A percentile compares a stretch with the other conserved stretches of the same genome.
phyloP scores from a whole-genome alignment of 2,888 invertebrate species.

The Cheilosia impressa region DNA sequence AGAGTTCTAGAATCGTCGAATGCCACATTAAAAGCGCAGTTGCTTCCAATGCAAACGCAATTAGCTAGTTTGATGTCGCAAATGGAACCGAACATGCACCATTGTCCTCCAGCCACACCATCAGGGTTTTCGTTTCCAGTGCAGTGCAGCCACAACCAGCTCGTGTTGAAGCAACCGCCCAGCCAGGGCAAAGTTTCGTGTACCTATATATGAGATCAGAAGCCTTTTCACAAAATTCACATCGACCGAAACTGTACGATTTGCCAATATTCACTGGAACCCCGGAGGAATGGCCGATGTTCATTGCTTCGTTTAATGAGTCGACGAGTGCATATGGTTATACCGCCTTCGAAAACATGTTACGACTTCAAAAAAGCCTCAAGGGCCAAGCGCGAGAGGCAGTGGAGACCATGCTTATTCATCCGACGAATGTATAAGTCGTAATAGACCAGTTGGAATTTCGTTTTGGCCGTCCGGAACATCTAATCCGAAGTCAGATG shows the following conservation, averaged over 20 bases:
- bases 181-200: neutral
- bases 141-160: too few relatives aligned
- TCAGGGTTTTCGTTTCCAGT: too few relatives aligned
- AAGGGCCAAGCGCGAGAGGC: constrained; percentile 21
- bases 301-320: constrained; percentile 52
- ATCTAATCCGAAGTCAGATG: constrained; percentile 25
- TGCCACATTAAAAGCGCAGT: too few relatives aligned
- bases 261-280: constrained; percentile 61
- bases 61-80: too few relatives aligned
- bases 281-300: constrained; percentile 70
- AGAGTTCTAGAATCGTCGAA: too few relatives aligned
- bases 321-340: constrained; percentile 44
- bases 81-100: too few relatives aligned
- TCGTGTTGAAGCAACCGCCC: too few relatives aligned
- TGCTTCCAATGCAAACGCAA: too few relatives aligned
- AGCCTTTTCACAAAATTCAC: too few relatives aligned
- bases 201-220: neutral
- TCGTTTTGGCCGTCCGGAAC: constrained; percentile 62
- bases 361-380: constrained; percentile 46
- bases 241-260: constrained; percentile 38
- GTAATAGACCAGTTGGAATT: constrained; percentile 52
- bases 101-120: too few relatives aligned
- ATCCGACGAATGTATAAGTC: constrained; percentile 2
- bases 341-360: constrained; percentile 53
- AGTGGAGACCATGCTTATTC: too few relatives aligned